Evolutionary conservation across 2,888 invertebrate species (phyloP), one percentile per base, ranked within the genome.

Genomic region (Erebia epiphron): DNA sequence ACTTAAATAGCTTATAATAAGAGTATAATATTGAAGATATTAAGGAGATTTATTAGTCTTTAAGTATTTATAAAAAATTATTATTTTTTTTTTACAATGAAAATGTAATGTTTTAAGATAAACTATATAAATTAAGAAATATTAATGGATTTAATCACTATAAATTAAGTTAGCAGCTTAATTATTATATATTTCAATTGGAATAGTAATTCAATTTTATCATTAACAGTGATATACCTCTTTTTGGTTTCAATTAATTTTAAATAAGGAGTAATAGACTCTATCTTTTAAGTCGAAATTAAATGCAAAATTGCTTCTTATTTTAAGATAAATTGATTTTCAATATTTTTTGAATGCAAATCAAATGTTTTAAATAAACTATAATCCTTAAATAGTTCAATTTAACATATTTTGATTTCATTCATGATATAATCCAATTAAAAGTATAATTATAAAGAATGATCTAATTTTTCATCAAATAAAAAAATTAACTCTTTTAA

Each of bases 141-240:
- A 89, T 88, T 88, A 89, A 90, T 89, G 88, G 84, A 83, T 79
- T 88, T 78, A 88, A 84, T 83, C 88, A 94, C 94, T 94, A 93
- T 86, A 85, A 89, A 87, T 91, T 91, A 94, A 95, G 94, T 95
- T 95, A 95, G 95, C 94, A 95, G 95, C 95, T 95, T 94, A 89
- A 86, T 84, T 50, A 84, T 85, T 50, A 84, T 86, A 86, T 94
- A 94, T 94, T 94, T 95, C 94, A 85, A 76, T 75, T 77, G 94
- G 94, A 94, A 90, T 79, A 63, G 58, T 68, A 68, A 85, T 90
- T 94, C 94, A 94, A 83, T 94, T 74, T 75, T 94, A 94, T 94
- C 92, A 95, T 95, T 95, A 95, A 95, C 95, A 95, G 93, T 95
- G 93, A 95, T 94, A 94, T 89, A 94, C 95, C 95, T 95, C 94